phyloP scores from a whole-genome alignment of 2,888 invertebrate species.

The Athetis lepigone region DNA sequence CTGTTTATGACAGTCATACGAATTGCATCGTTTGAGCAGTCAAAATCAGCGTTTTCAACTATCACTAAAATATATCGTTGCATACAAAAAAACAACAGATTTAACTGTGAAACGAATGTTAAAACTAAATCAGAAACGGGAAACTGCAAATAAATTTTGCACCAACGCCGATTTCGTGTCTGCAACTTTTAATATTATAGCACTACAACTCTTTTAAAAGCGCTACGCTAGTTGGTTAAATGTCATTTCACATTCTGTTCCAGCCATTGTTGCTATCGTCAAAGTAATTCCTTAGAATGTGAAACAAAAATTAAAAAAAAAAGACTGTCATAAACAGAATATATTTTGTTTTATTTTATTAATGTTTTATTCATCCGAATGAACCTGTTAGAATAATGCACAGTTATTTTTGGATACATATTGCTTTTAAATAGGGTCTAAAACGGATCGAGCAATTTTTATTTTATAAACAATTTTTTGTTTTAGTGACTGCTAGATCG shows the following conservation, averaged over 20 bases:
- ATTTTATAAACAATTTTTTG: too few species aligned
- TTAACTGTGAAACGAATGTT: constrained; percentile 28
- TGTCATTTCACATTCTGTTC: constrained; percentile 37
- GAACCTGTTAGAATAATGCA: too few species aligned
- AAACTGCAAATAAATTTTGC: constrained; percentile 46
- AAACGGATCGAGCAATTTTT: too few species aligned
- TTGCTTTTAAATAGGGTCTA: too few species aligned
- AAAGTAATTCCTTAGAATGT: too few species aligned
- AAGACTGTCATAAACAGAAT: background rate
- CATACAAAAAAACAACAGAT: constrained; percentile 39
- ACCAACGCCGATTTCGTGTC: constrained; percentile 27
- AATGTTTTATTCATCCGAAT: too few species aligned
- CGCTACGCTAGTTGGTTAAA: constrained; percentile 15
- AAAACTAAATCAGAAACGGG: constrained; percentile 39
- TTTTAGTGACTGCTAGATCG: too few species aligned
- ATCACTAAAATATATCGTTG: constrained; percentile 27
- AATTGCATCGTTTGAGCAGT: background rate
- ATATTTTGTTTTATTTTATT: background rate
- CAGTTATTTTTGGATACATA: too few species aligned
- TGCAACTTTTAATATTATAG: constrained; percentile 49
- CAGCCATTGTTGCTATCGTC: constrained; percentile 32
- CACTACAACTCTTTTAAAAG: constrained; percentile 14
- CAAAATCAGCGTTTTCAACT: constrained; percentile 2
- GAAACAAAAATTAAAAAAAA: too few species aligned
- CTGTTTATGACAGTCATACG: background rate